phyloP scores from a whole-genome alignment of 2,888 invertebrate species.

The Perizoma affinitatum region DNA sequence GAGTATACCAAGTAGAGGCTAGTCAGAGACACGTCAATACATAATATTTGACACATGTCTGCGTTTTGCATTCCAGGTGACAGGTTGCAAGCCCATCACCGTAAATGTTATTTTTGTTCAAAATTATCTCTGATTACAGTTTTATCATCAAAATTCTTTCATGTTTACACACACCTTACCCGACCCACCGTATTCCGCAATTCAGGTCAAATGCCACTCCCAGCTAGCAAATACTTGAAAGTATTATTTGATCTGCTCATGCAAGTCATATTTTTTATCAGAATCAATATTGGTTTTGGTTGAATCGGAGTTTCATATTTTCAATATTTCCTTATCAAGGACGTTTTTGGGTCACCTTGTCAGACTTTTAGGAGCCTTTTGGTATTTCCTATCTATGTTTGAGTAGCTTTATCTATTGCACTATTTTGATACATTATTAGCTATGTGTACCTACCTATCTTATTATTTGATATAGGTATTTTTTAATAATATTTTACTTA shows the following conservation, averaged over 20 bases:
- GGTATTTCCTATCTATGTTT: constrained; percentile 3
- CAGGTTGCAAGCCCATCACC: too few species aligned
- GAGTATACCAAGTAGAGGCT: too few species aligned
- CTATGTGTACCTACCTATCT: neutral
- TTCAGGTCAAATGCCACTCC: constrained; percentile 63
- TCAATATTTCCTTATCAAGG: constrained; percentile 36
- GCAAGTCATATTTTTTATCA: constrained; percentile 39
- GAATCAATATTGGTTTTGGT: constrained; percentile 38
- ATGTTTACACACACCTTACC: too few species aligned
- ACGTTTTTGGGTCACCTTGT: constrained; percentile 35
- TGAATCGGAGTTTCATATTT: constrained; percentile 27
- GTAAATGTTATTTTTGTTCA: too few species aligned
- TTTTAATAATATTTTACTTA: too few species aligned
- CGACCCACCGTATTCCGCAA: constrained; percentile 47
- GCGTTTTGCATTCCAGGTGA: too few species aligned
- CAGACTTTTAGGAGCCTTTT: constrained; percentile 36
- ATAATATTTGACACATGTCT: too few species aligned
- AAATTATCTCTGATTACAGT: neutral
- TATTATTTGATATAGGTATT: constrained; percentile 1
- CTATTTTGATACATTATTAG: constrained; percentile 3
- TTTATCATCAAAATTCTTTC: constrained; percentile 12
- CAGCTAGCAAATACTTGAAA: constrained; percentile 23
- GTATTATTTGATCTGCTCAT: constrained; percentile 29
- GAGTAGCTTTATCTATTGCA: constrained; percentile 18
- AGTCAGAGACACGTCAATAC: too few species aligned